Percentiles rank a stretch among this genome's conserved stretches.
Evolutionary conservation across 2,888 invertebrate species (phyloP).

Genomic region (Aphodius sticticus): DNA sequence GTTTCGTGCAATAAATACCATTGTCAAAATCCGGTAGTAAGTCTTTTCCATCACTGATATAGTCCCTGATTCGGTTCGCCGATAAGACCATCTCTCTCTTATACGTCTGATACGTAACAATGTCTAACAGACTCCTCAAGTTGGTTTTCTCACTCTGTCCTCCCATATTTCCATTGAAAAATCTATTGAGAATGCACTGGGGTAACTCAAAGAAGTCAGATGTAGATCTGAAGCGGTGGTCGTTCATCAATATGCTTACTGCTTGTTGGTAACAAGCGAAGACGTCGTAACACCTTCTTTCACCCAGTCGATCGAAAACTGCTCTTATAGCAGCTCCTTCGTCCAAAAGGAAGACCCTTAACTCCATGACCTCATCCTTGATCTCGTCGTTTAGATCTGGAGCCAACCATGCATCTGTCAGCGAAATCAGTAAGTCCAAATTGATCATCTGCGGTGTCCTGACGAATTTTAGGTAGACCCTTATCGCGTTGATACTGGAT

Average conservation of each 20-base stretch:
- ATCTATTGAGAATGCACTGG: neutral
- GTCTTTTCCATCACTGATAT: slow-evolving; percentile 5
- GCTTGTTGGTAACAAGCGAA: slow-evolving; percentile 17
- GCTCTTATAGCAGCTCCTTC: slow-evolving; percentile 11
- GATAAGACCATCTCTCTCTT: slow-evolving; percentile 9
- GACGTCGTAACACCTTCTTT: slow-evolving; percentile 17
- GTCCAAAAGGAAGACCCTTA: slow-evolving; percentile 13
- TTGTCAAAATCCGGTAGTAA: neutral
- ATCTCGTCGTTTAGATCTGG: slow-evolving; percentile 23
- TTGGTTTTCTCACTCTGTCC: neutral
- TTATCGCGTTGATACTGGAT: slow-evolving; percentile 21
- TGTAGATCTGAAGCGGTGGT: neutral
- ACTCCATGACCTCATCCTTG: neutral
- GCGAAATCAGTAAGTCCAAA: slow-evolving; percentile 16
- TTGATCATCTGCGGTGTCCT: neutral
- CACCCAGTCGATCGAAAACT: neutral
- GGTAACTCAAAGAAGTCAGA: neutral
- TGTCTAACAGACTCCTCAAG: slow-evolving; percentile 9
- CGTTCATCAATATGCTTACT: neutral
- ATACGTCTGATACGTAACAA: slow-evolving; percentile 5
- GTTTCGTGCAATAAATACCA: slow-evolving; percentile 20
- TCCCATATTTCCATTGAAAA: neutral
- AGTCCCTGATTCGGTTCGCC: neutral
- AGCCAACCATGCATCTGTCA: slow-evolving; percentile 12
- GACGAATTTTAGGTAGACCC: slow-evolving; percentile 12